These are phyloP conservation scores for Chrysaora quinquecirrha DNA, from an alignment of 30 jellyfish, hydroid and myxozoan genomes.

Conservation along the genomic window DNA sequence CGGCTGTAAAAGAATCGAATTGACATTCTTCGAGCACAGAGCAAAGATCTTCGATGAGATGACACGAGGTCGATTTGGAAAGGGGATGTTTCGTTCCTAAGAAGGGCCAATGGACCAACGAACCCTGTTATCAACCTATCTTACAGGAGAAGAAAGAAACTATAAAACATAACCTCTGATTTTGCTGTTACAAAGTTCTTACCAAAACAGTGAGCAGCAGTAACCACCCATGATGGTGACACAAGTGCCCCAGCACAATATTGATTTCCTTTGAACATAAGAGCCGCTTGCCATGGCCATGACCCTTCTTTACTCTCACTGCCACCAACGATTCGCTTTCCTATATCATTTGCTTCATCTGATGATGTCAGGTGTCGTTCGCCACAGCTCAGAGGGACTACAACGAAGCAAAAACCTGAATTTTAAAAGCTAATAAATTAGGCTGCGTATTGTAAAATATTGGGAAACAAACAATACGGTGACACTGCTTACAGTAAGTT, in stretches of 20 bases:
- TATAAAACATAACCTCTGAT: no score
- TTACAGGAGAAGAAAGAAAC: no score
- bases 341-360: background rate
- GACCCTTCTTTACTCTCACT: constrained; percentile 63
- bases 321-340: constrained; percentile 88
- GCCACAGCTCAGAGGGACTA: constrained; percentile 55
- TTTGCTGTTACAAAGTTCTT: background rate
- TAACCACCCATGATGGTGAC: constrained; percentile 80
- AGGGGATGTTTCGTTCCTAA: no score
- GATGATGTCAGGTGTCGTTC: constrained; percentile 28
- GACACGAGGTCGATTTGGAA: no score
- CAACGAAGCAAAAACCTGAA: background rate
- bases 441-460: no score
- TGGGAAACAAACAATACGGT: no score
- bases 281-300: constrained; percentile 94
- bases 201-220: constrained; percentile 95
- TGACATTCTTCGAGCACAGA: no score
- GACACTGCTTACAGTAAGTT: no score
- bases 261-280: constrained; percentile 66
- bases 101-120: no score
- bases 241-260: constrained; percentile 84
- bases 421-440: background rate
- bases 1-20: no score
- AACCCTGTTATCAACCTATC: no score
- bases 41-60: no score